Conservation (phyloP, 2,113 vertebrate species). For the Paralichthys olivaceus region DNA sequence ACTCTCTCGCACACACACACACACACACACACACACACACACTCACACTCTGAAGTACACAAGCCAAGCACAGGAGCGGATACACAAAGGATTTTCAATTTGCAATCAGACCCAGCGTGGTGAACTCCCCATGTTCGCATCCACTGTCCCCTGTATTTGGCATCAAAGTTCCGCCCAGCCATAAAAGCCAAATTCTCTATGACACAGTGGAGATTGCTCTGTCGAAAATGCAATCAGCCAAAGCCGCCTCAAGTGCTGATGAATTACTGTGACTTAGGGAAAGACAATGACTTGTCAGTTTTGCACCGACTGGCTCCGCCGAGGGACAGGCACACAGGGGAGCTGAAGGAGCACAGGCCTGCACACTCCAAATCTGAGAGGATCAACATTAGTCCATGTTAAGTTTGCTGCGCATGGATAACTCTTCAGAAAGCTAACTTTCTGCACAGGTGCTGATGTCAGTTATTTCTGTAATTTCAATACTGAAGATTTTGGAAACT, state of each 20-base stretch:
- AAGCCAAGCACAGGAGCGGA: constrained; percentile 30
- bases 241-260: constrained; percentile 74
- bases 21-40: not conserved
- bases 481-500: not conserved
- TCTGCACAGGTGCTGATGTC: not conserved
- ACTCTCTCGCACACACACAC: constrained; percentile 1
- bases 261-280: constrained; percentile 72
- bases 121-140: constrained; percentile 46
- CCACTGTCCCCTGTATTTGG: constrained; percentile 61
- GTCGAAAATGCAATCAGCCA: constrained; percentile 78
- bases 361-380: constrained; percentile 1
- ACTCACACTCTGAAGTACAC: constrained; percentile 29
- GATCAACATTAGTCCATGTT: constrained; percentile 14
- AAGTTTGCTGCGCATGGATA: not conserved
- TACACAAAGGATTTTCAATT: constrained; percentile 63
- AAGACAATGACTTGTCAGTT: constrained; percentile 76
- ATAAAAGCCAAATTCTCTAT: constrained; percentile 71
- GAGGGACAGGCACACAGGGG: constrained; percentile 21
- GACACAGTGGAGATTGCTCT: constrained; percentile 76
- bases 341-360: constrained; percentile 6
- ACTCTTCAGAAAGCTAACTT: not conserved
- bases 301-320: constrained; percentile 39
- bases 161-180: constrained; percentile 49
- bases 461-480: not conserved
- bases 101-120: constrained; percentile 56